Evolutionary conservation across 2,797 vertebrate species (phyloP), one percentile per base, ranked within the genome.

Genomic region (Microctenopoma stevenorrisi): DNA sequence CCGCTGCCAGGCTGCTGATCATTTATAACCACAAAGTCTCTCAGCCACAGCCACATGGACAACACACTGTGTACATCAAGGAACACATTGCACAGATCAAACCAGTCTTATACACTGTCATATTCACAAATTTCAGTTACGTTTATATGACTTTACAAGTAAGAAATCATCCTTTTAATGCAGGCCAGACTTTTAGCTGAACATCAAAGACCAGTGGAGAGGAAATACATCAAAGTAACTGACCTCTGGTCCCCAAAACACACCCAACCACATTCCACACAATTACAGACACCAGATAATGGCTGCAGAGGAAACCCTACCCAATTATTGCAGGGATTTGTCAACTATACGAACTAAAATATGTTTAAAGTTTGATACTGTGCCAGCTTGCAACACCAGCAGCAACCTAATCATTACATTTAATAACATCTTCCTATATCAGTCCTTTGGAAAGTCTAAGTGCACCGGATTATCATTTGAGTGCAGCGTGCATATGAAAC

Each of bases 241-340:
- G 86, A 93, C 92, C 92, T 92, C 84, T 91, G 88, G 78, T 89
- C 81, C 81, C 82, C 15, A 75, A 86, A 88, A 87, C 70, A 78
- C 81, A 80, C 79, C 84, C 85, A 53, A 84, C 88, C 90, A 64
- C 89, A 94, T 92, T 91, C 89, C 88, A 67, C 83, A 78, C 84
- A 86, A 90, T 92, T 91, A 90, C 86, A 90, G 88, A 84, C 78
- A 78, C 66, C 64, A 86, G 78, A 61, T 74, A 67, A 72, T 56
- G 70, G 47, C 69, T 70, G 72, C 37, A 68, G 28, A 82, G 70
- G 76, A 88, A 83, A 78, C 74, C 71, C 84, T 78, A 40, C 87
- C 86, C 84, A 61, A 64, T 71, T 68, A 68, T 62, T 54, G 61
- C 53, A 33, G 53, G 57, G 70, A 73, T 72, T 58, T 61, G 51